Evolutionary conservation across 2,797 vertebrate genomes (phyloP), one percentile per base, ranked within the genome.

Genomic region (Poeciliopsis paucimaculata): DNA sequence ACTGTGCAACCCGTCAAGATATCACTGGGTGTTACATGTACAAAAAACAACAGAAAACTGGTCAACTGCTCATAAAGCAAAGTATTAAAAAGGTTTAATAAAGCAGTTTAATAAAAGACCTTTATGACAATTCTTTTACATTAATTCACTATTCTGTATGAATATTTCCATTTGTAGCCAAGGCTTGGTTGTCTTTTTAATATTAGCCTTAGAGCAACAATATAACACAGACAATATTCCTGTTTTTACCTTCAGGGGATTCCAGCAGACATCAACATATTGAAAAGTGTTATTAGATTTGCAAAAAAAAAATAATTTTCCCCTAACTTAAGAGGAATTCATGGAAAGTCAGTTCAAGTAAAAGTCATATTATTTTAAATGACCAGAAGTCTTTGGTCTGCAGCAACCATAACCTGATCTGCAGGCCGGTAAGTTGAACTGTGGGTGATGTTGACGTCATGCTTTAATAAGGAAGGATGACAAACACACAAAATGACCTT

Each of bases 241-340:
- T 5, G 53, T 34, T 62, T 45, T 9, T 71, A 15, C 23, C 66
- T 41, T 71, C 43, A 18, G 41, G 43, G 68, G 43, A 71, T 45
- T 71, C 68, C 68, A 45, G 68, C 68, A 45, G 68, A 28, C 68
- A 45, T 70, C 10, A n/a, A 0, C 20, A 71, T 71, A 45, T 71
- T 71, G 68, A 28, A 71, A 45, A 43, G 68, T 45, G 12, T 71
- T 71, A 70, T 70, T 70, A n/a, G 23, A 43, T 70, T n/a, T 7
- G 12, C 4, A 20, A 70, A 41, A 20, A 68, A 39, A 68, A 43
- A n/a, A 70, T 13, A 34, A 34, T 11, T n/a, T n/a, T n/a, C 6
- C 41, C 68, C 41, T 2, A 12, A 12, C 10, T 26, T 26, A 68
- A 41, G 23, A 68, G 11, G 39, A 4, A 68, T 41, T 41, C 20